Evolutionary conservation across 2,797 vertebrate genomes (phyloP).

Genomic region (Esox lucius): DNA sequence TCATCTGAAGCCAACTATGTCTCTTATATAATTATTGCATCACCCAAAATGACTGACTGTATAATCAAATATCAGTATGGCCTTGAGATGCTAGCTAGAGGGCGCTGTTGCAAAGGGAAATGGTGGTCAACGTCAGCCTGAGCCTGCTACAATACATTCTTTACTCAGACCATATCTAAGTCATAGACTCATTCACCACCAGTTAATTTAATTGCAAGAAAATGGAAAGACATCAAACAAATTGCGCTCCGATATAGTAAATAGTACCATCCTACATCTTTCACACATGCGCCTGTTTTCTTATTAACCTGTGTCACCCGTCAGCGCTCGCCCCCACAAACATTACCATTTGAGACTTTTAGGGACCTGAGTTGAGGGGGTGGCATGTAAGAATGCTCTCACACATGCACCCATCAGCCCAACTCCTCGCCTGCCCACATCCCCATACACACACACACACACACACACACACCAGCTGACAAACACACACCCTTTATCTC

Average conservation of each 20-base stretch:
- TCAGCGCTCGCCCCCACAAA: slow-evolving; percentile 37
- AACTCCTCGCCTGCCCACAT: not conserved
- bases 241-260: not conserved
- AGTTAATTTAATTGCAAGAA: not conserved
- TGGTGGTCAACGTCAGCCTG: not conserved
- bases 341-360: slow-evolving; percentile 35
- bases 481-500: not conserved
- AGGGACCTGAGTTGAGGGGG: slow-evolving; percentile 16
- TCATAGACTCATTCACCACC: not conserved
- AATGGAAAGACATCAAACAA: not conserved
- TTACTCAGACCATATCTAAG: not conserved
- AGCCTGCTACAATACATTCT: not conserved
- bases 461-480: not conserved
- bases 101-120: slow-evolving; percentile 68
- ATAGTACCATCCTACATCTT: not conserved
- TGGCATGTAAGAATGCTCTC: slow-evolving; percentile 9
- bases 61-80: slow-evolving; percentile 9
- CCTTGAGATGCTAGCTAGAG: slow-evolving; percentile 63
- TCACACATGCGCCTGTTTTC: slow-evolving; percentile 28
- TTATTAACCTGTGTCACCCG: slow-evolving; percentile 29
- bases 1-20: not conserved
- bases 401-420: slow-evolving; percentile 1
- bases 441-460: slow-evolving; percentile 12
- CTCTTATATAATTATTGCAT: not conserved
- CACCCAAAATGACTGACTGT: not conserved